phyloP scores from a whole-genome alignment of 2,888 invertebrate genomes.

The Auanema freiburgensis region DNA sequence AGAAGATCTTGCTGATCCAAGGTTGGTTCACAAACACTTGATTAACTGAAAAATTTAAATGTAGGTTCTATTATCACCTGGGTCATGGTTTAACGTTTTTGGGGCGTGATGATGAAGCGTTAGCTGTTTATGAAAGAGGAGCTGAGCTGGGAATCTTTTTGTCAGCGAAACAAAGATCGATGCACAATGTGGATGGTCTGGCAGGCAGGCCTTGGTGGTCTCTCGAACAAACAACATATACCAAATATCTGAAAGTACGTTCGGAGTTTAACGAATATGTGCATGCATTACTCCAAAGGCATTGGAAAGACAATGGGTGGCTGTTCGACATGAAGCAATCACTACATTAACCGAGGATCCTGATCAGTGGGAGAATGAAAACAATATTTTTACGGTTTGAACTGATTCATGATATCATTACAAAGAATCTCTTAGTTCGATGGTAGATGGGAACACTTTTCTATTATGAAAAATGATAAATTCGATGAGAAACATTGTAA shows the following conservation, averaged over 20 bases:
- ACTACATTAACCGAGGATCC: constrained; percentile 34
- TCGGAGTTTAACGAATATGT: too few relatives aligned
- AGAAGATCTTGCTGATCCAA: constrained; percentile 76
- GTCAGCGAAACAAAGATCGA: constrained; percentile 80
- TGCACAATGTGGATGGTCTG: constrained; percentile 80
- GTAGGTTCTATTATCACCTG: constrained; percentile 79
- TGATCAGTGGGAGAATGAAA: constrained; percentile 43
- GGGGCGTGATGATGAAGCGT: constrained; percentile 71
- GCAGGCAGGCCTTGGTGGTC: constrained; percentile 82
- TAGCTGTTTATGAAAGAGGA: constrained; percentile 71
- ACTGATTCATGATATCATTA: neutral
- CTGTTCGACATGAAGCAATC: constrained; percentile 74
- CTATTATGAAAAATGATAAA: constrained; percentile 30
- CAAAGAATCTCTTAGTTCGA: constrained; percentile 32
- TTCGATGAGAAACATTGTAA: constrained; percentile 70
- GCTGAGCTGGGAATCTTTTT: constrained; percentile 74
- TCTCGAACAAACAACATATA: constrained; percentile 74
- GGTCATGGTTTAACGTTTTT: constrained; percentile 79
- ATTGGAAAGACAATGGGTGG: constrained; percentile 77
- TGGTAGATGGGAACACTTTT: constrained; percentile 20
- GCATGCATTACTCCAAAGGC: constrained; percentile 43
- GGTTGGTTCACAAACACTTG: constrained; percentile 24
- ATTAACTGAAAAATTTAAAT: constrained; percentile 6
- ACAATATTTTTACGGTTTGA: constrained; percentile 24
- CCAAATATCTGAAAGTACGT: constrained; percentile 70